Conservation (phyloP, 2,113 vertebrate species). For the Puma concolor region DNA sequence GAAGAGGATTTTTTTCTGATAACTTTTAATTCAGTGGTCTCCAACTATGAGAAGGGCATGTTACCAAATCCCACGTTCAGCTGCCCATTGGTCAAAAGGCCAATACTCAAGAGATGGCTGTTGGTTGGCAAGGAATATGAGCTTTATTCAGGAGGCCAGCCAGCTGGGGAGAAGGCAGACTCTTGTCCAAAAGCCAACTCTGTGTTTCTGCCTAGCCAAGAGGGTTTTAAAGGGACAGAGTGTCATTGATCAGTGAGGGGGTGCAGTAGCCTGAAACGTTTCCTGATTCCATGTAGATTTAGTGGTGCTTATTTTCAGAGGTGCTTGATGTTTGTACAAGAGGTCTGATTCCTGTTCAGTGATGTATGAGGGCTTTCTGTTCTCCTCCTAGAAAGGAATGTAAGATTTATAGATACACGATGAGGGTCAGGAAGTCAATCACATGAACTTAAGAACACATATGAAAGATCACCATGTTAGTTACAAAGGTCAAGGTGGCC, state of each 20-base stretch:
- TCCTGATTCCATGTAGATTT: not conserved
- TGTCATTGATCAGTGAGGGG: not conserved
- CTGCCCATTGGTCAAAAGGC: not conserved
- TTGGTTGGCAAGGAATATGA: not conserved
- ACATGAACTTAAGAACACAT: not conserved
- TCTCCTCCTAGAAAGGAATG: not conserved
- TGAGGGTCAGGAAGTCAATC: not conserved
- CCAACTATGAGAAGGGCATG: not conserved
- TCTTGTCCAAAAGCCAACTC: not conserved
- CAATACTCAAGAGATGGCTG: not conserved
- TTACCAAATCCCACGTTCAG: not conserved
- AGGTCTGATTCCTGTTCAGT: not conserved
- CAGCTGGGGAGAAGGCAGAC: too few relatives aligned
- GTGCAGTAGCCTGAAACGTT: not conserved
- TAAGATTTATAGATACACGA: not conserved
- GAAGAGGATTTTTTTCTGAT: not conserved
- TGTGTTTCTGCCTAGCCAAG: not conserved
- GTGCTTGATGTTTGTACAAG: not conserved
- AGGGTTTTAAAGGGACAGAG: not conserved
- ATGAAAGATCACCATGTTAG: not conserved
- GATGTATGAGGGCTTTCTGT: not conserved
- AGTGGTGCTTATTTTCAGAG: not conserved
- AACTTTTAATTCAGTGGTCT: not conserved
- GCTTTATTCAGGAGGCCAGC: not conserved
- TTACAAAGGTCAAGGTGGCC: not conserved